These are phyloP conservation scores for Amphipoea oculea DNA, from an alignment of 2,888 invertebrate genomes.

Conservation along the genomic window DNA sequence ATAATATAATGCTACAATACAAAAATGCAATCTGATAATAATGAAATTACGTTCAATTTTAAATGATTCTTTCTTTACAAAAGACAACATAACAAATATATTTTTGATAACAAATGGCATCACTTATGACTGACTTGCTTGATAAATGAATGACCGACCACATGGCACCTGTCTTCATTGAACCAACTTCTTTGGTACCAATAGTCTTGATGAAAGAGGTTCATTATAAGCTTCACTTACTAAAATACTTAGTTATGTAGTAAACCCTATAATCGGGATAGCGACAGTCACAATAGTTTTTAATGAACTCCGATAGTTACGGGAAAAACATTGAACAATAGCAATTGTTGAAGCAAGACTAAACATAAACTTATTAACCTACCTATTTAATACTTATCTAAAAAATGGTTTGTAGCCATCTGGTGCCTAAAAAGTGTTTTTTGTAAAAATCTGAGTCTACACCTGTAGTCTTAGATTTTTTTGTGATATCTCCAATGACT, in stretches of 20 bases:
- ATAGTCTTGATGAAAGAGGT: conserved; percentile 7
- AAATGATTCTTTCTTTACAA: not conserved
- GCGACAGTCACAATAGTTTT: conserved; percentile 28
- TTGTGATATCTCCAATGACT: not conserved
- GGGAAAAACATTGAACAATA: conserved; percentile 72
- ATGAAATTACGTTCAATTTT: not conserved
- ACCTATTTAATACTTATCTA: conserved; percentile 12
- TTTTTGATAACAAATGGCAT: conserved; percentile 1
- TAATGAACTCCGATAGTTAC: conserved; percentile 50
- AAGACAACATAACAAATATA: conserved; percentile 1
- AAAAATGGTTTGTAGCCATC: not conserved
- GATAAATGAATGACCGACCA: not conserved
- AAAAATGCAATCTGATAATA: not conserved
- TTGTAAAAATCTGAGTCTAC: not conserved
- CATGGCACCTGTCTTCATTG: conserved; percentile 1
- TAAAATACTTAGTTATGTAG: not conserved
- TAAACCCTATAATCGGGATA: conserved; percentile 4
- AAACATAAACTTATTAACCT: conserved; percentile 18
- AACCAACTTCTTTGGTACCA: not conserved
- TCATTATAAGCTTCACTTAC: not conserved
- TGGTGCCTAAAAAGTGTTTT: not conserved
- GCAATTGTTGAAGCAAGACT: conserved; percentile 71
- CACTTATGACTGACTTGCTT: not conserved
- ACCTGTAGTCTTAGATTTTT: not conserved
- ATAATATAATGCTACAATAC: not conserved